Conservation (phyloP, 2,113 vertebrate species). For the Albula goreensis region DNA sequence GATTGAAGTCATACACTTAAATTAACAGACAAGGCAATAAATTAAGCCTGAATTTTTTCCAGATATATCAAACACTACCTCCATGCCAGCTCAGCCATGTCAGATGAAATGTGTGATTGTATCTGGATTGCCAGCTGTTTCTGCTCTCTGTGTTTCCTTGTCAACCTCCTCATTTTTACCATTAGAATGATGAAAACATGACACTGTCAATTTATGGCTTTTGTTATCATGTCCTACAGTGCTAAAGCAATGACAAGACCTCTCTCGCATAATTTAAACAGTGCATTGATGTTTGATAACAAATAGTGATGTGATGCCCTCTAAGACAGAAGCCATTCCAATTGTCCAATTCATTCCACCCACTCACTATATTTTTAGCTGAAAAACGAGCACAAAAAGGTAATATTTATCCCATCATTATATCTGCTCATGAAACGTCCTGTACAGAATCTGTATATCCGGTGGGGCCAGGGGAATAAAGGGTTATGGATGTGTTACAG, state of each 20-base stretch:
- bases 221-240: conserved; percentile 44
- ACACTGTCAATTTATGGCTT: conserved; percentile 53
- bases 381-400: too few relatives aligned
- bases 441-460: neutral
- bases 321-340: neutral
- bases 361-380: neutral
- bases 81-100: too few relatives aligned
- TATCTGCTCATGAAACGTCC: neutral
- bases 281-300: conserved; percentile 9
- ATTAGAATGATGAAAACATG: conserved; percentile 76
- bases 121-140: conserved; percentile 77
- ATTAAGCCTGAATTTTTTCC: too few relatives aligned
- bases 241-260: conserved; percentile 50
- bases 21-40: too few relatives aligned
- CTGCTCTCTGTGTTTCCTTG: conserved; percentile 69
- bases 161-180: conserved; percentile 79
- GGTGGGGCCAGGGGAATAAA: neutral
- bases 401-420: neutral
- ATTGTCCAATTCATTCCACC: neutral
- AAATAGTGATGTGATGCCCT: neutral
- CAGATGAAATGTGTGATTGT: conserved; percentile 65
- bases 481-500: neutral
- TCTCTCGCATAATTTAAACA: conserved; percentile 20
- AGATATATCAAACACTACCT: too few relatives aligned
- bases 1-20: too few relatives aligned